Percentiles rank a stretch among this genome's conserved stretches.
Conservation (phyloP, 2,113 vertebrate species). For the Nibea coibor region DNA sequence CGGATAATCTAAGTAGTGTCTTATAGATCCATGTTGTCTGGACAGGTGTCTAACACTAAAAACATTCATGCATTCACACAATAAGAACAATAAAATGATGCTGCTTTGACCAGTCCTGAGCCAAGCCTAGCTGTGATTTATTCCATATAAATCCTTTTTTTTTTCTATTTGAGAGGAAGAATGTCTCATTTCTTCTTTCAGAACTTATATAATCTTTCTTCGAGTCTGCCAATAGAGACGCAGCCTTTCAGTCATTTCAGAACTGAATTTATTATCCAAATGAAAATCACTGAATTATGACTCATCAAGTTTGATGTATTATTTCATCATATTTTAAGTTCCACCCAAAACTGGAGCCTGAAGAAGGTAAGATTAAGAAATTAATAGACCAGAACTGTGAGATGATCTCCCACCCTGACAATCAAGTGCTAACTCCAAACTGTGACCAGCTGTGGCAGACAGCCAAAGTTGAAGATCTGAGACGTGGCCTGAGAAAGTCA, state of each 20-base stretch:
- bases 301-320: not conserved
- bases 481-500: conserved; percentile 26
- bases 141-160: not conserved
- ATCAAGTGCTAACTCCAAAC: not conserved
- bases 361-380: not conserved
- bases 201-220: not conserved
- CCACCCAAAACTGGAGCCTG: not conserved
- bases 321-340: not conserved
- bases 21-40: too few relatives aligned
- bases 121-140: not conserved
- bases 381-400: not conserved
- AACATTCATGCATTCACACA: too few relatives aligned
- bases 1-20: too few relatives aligned
- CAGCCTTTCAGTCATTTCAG: not conserved
- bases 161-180: not conserved
- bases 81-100: too few relatives aligned
- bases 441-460: not conserved
- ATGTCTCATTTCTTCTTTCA: not conserved
- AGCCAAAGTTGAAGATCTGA: conserved; percentile 5
- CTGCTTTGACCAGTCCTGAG: not conserved
- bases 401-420: not conserved
- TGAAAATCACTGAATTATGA: not conserved
- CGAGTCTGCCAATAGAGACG: not conserved
- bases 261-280: not conserved
- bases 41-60: too few relatives aligned